Conservation (phyloP, 2,888 invertebrate species). For the Drosophila stalkeri region DNA sequence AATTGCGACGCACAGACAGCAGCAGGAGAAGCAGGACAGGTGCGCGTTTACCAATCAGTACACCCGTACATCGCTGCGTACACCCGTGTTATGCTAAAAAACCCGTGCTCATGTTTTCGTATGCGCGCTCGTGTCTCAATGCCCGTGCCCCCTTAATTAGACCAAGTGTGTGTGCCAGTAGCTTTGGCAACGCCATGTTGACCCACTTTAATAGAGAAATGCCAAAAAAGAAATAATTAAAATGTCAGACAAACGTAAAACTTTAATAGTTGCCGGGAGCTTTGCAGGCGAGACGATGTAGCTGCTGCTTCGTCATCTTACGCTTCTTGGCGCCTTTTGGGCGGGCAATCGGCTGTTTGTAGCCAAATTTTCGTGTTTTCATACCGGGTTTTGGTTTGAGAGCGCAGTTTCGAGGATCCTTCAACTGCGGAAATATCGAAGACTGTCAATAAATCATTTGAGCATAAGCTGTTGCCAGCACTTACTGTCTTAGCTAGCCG, state of each 20-base stretch:
- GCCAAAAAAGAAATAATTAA: background rate
- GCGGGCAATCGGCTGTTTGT: background rate
- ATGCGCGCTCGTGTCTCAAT: constrained; percentile 1
- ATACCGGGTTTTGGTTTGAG: background rate
- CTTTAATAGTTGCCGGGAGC: background rate
- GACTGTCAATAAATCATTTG: background rate
- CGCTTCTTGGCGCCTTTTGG: background rate
- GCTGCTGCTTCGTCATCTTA: background rate
- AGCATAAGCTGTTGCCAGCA: background rate
- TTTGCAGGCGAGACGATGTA: background rate
- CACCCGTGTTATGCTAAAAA: background rate
- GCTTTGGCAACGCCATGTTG: constrained; percentile 37
- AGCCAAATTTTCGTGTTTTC: background rate
- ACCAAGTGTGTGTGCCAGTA: constrained; percentile 54
- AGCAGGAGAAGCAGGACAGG: constrained; percentile 49
- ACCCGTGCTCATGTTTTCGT: constrained; percentile 19
- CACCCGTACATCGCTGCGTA: background rate
- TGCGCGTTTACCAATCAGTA: constrained; percentile 5
- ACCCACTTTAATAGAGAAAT: constrained; percentile 44
- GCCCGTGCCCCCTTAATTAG: constrained; percentile 58
- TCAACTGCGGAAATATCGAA: background rate
- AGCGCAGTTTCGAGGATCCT: background rate
- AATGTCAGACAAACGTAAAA: background rate
- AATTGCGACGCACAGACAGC: constrained; percentile 48
- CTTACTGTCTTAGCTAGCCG: constrained; percentile 18